A percentile compares a stretch with the other conserved stretches of the same genome.
Evolutionary conservation across 2,888 invertebrate species (phyloP).

Genomic region (Therioaphis trifolii): DNA sequence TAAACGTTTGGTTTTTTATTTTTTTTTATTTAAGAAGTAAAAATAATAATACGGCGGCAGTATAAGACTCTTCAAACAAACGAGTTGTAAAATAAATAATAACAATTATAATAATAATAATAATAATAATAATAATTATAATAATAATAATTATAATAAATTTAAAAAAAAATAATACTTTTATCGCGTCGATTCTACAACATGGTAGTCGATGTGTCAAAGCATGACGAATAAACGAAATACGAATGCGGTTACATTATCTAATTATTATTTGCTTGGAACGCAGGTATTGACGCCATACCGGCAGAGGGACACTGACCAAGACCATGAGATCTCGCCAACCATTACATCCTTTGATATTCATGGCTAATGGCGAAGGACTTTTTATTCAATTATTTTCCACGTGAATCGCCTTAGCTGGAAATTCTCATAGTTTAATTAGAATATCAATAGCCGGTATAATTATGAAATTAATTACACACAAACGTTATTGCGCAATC

Average conservation of each 20-base stretch:
- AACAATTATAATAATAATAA: not conserved
- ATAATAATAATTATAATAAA: no score
- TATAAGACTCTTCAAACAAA: not conserved
- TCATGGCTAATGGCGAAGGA: constrained; percentile 52
- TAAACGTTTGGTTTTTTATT: not conserved
- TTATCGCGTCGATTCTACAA: not conserved
- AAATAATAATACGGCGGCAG: not conserved
- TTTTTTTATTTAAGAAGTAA: not conserved
- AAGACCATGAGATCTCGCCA: constrained; percentile 55
- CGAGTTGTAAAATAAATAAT: not conserved
- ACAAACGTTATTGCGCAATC: not conserved
- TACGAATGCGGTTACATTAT: constrained; percentile 20
- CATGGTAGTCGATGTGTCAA: constrained; percentile 38
- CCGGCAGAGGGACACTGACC: constrained; percentile 47
- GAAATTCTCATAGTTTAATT: constrained; percentile 18
- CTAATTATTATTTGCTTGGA: constrained; percentile 36
- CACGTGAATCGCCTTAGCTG: not conserved
- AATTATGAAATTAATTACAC: constrained; percentile 28
- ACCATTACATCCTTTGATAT: constrained; percentile 54
- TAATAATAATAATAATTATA: no score
- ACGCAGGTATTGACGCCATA: not conserved
- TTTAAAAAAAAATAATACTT: constrained; percentile 19
- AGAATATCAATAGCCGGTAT: constrained; percentile 3
- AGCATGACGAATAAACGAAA: constrained; percentile 36
- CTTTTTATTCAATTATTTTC: constrained; percentile 39